Conservation (phyloP, 2,888 invertebrate species). For the Dusona sp. region DNA sequence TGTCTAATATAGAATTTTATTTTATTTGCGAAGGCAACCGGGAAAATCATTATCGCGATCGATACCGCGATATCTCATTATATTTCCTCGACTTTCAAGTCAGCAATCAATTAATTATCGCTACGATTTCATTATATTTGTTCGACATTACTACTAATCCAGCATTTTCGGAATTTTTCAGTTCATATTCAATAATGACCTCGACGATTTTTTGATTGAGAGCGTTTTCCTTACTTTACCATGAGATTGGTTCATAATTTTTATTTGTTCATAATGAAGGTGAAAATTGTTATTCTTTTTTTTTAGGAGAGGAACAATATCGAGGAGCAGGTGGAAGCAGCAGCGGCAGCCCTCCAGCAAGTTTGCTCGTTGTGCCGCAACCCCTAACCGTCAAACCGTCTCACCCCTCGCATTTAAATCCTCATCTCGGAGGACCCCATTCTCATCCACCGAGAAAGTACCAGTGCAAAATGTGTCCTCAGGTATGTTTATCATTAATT, state of each 20-base stretch:
- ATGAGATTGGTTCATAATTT: slow-evolving; percentile 10
- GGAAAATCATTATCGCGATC: slow-evolving; percentile 62
- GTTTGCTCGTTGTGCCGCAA: slow-evolving; percentile 95
- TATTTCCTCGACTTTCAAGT: slow-evolving; percentile 38
- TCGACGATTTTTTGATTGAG: not conserved
- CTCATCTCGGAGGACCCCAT: slow-evolving; percentile 83
- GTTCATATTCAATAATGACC: not conserved
- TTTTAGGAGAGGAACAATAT: slow-evolving; percentile 83
- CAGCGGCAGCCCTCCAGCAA: slow-evolving; percentile 87
- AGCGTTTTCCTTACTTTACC: not conserved
- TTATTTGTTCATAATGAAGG: not conserved
- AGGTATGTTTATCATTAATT: slow-evolving; percentile 88
- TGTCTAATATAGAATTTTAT: not conserved
- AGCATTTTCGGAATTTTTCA: not conserved
- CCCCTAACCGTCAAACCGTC: slow-evolving; percentile 86
- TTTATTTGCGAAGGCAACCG: slow-evolving; percentile 58
- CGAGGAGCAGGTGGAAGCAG: slow-evolving; percentile 85
- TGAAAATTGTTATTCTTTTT: not conserved
- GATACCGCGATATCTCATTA: slow-evolving; percentile 46
- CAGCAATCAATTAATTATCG: slow-evolving; percentile 45
- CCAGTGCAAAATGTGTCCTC: slow-evolving; percentile 98
- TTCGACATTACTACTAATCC: not conserved
- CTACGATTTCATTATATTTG: slow-evolving; percentile 11
- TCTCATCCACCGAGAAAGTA: slow-evolving; percentile 90
- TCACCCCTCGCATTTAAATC: slow-evolving; percentile 83